Evolutionary conservation across 2,888 invertebrate species (phyloP), one percentile per base, ranked within the genome.

Genomic region (Tetheella fluctuosa): DNA sequence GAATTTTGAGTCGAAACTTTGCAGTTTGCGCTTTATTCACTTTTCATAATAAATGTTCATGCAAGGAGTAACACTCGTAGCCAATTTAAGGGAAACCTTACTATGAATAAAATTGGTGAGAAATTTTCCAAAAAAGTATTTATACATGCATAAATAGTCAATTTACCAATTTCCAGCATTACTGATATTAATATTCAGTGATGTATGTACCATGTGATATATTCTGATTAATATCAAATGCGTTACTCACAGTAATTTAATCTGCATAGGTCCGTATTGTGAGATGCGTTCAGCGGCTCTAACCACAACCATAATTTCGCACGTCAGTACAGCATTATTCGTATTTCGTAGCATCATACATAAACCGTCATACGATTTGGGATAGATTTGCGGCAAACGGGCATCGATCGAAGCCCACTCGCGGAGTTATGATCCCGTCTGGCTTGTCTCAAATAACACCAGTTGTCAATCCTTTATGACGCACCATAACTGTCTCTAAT

Each of bases 401-500:
- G 64, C 77, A 83, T 83, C 70, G 81, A 84, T 80, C 74, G 65
- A 54, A 60, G 58, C 58, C 62, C 64, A 60, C 67, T 64, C 63
- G 65, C 69, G 64, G 71, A 77, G 74, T 73, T 74, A 79, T 71
- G 73, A 71, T 64, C 74, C 69, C 68, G 77, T 72, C 76, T 81
- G 79, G 71, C 71, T 72, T 77, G 75, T 76, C 76, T 77, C 77
- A 74, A 80, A 82, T 84, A 81, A 78, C 73, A 72, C 72, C 69
- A 73, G 67, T 77, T 77, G 78, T 75, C 74, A 76, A 62, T 70
- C 70, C 63, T 77, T 80, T 80, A 75, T 73, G 71, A 65, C 65
- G 60, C 64, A 65, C 62, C 62, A 68, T 77, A 70, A 71, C 72
- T 63, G 70, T 60, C 59, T 68, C 58, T 63, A 65, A 68, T 68